Evolutionary conservation across 2,888 invertebrate species (phyloP).

Genomic region (Xanthorhoe designata): DNA sequence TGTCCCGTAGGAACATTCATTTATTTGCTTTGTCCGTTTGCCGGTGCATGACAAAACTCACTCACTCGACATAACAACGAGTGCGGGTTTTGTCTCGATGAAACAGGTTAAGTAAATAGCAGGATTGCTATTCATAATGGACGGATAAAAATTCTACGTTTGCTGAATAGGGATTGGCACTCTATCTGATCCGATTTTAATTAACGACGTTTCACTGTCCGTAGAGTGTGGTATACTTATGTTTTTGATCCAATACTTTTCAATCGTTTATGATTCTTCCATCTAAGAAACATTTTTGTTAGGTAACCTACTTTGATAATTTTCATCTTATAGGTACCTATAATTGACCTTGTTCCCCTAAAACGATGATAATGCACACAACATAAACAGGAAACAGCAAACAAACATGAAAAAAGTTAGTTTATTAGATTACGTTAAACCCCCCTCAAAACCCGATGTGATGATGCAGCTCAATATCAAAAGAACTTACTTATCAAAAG

Average conservation of each 20-base stretch:
- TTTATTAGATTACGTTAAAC: slow-evolving; percentile 34
- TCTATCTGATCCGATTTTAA: slow-evolving; percentile 71
- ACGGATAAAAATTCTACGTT: slow-evolving; percentile 64
- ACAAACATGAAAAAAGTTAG: slow-evolving; percentile 26
- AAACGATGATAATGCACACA: slow-evolving; percentile 5
- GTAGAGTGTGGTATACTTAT: neutral
- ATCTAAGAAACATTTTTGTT: too few relatives aligned
- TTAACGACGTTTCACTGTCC: slow-evolving; percentile 46
- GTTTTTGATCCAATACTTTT: neutral
- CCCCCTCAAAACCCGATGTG: slow-evolving; percentile 36
- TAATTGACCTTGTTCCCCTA: neutral
- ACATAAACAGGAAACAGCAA: slow-evolving; percentile 15
- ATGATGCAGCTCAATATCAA: slow-evolving; percentile 15
- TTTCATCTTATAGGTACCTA: neutral
- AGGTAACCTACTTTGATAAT: too few relatives aligned
- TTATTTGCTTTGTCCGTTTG: slow-evolving; percentile 67
- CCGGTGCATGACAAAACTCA: slow-evolving; percentile 44
- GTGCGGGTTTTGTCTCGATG: slow-evolving; percentile 63
- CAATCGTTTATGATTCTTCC: too few relatives aligned
- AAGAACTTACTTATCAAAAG: slow-evolving; percentile 27
- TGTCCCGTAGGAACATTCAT: slow-evolving; percentile 63
- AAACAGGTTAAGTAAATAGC: slow-evolving; percentile 80
- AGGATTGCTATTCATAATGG: slow-evolving; percentile 67
- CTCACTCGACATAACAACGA: slow-evolving; percentile 58
- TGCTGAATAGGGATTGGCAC: slow-evolving; percentile 64